Evolutionary conservation across 2,888 invertebrate species (phyloP).

Genomic region (Nowickia ferox): DNA sequence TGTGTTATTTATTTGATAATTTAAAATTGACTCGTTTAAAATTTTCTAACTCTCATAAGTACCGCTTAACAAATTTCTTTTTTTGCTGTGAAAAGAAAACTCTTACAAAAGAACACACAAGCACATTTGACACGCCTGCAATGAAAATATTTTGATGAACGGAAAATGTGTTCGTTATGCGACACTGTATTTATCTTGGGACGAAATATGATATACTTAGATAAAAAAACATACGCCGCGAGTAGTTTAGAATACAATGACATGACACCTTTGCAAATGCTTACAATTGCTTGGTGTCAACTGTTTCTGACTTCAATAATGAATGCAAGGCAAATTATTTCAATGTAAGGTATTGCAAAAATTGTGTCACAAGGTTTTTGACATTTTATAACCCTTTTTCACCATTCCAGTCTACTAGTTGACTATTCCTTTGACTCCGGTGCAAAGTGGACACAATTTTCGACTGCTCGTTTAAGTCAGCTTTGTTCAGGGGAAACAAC

Average conservation of each 20-base stretch:
- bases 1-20: slow-evolving; percentile 6
- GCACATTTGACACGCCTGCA: slow-evolving; percentile 45
- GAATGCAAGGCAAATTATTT: too few species aligned
- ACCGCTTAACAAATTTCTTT: slow-evolving; percentile 41
- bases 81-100: slow-evolving; percentile 26
- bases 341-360: too few species aligned
- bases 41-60: slow-evolving; percentile 41
- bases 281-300: slow-evolving; percentile 28
- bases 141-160: slow-evolving; percentile 13
- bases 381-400: too few species aligned
- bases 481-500: too few species aligned
- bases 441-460: too few species aligned
- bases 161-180: slow-evolving; percentile 28
- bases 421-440: too few species aligned
- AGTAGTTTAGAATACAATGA: slow-evolving; percentile 2
- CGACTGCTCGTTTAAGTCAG: too few species aligned
- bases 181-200: slow-evolving; percentile 26
- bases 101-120: neutral
- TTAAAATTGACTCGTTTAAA: slow-evolving; percentile 3
- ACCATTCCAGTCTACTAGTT: too few species aligned
- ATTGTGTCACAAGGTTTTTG: too few species aligned
- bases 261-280: slow-evolving; percentile 44
- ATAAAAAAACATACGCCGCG: neutral
- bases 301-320: neutral
- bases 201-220: slow-evolving; percentile 59